These are phyloP conservation scores for Xestia sexstrigata DNA, from an alignment of 2,888 invertebrate species.

Conservation along the genomic window DNA sequence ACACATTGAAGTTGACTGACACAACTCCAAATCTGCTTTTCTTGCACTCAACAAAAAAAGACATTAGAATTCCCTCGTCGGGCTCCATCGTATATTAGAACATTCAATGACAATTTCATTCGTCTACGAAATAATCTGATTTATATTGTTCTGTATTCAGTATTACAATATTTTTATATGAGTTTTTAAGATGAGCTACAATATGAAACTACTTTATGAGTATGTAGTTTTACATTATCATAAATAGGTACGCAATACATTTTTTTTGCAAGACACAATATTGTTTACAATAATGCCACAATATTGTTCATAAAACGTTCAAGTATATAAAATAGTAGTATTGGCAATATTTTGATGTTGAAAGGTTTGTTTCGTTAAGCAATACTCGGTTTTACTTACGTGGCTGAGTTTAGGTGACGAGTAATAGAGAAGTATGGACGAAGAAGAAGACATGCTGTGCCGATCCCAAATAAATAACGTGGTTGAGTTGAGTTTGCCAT, in stretches of 20 bases:
- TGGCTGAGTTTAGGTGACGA: too few species aligned
- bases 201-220: too few species aligned
- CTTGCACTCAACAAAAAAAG: conserved; percentile 56
- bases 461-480: too few species aligned
- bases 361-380: too few species aligned
- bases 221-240: neutral
- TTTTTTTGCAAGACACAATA: neutral
- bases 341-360: too few species aligned
- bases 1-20: conserved; percentile 40
- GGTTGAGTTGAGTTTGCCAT: too few species aligned
- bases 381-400: too few species aligned
- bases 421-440: too few species aligned
- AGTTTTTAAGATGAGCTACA: neutral
- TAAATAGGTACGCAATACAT: neutral
- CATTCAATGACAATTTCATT: conserved; percentile 51
- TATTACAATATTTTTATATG: conserved; percentile 16
- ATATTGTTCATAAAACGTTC: neutral
- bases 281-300: neutral
- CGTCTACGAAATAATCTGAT: conserved; percentile 39
- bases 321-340: neutral
- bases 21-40: conserved; percentile 40
- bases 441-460: too few species aligned
- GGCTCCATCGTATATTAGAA: conserved; percentile 15
- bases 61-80: conserved; percentile 56
- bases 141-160: conserved; percentile 32